Evolutionary conservation across 2,113 vertebrate species (phyloP).

Genomic region (Herpetotheres cachinnans): DNA sequence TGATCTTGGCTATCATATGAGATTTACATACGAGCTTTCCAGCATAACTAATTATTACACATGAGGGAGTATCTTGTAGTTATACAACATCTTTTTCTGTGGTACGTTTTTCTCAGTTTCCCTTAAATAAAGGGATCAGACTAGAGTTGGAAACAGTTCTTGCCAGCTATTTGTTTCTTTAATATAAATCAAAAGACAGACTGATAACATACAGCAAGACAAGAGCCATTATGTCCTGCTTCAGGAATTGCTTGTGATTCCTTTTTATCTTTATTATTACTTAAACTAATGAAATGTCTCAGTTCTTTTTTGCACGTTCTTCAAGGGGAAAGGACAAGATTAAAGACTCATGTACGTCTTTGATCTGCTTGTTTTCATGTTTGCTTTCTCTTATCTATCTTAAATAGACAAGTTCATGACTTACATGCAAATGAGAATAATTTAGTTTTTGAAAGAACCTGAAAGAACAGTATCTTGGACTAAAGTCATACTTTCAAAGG

Average conservation of each 20-base stretch:
- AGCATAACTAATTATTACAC: background rate
- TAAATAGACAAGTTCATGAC: background rate
- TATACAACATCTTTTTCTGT: background rate
- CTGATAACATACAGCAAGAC: constrained; percentile 10
- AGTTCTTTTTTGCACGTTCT: background rate
- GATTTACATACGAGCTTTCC: background rate
- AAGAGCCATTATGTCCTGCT: background rate
- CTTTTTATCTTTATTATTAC: constrained; percentile 21
- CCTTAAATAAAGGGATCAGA: background rate
- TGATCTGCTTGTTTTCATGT: constrained; percentile 45
- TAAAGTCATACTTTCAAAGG: constrained; percentile 14
- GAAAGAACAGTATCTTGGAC: background rate
- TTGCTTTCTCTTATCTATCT: constrained; percentile 29
- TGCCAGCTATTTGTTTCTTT: constrained; percentile 14
- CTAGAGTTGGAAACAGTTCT: background rate
- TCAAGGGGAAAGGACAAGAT: constrained; percentile 46
- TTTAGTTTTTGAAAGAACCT: background rate
- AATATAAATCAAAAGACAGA: constrained; percentile 45
- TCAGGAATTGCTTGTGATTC: background rate
- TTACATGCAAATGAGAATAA: background rate
- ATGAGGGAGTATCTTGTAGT: background rate
- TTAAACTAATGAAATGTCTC: constrained; percentile 40
- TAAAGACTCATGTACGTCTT: constrained; percentile 35
- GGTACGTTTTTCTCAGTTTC: background rate
- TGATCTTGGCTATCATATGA: background rate